phyloP scores from a whole-genome alignment of 2,888 invertebrate genomes.

The Nymphalis polychloros region DNA sequence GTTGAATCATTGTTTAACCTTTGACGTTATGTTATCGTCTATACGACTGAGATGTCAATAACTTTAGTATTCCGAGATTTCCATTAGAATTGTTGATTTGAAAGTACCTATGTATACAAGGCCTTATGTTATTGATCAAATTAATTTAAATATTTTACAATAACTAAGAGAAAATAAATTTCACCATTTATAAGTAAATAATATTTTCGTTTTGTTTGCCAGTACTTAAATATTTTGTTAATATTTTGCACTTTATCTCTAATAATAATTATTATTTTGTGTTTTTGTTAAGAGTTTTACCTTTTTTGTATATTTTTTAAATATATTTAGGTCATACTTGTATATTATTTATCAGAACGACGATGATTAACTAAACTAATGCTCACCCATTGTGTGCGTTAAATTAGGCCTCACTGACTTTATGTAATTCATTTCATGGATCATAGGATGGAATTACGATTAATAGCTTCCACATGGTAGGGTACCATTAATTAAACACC shows the following conservation, averaged over 20 bases:
- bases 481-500: too few relatives aligned
- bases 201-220: too few relatives aligned
- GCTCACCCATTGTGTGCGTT: neutral
- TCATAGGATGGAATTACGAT: too few relatives aligned
- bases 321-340: neutral
- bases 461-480: too few relatives aligned
- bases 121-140: neutral
- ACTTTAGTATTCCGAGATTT: conserved; percentile 16
- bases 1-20: conserved; percentile 28
- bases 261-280: too few relatives aligned
- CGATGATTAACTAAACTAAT: neutral
- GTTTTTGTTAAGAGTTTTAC: neutral
- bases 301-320: neutral
- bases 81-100: neutral
- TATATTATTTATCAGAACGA: neutral
- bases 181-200: too few relatives aligned
- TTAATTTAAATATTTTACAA: neutral
- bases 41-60: conserved; percentile 16
- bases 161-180: too few relatives aligned
- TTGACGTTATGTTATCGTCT: conserved; percentile 20
- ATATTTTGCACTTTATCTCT: too few relatives aligned
- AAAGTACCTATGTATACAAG: neutral
- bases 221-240: too few relatives aligned
- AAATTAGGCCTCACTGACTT: too few relatives aligned
- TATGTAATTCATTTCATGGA: too few relatives aligned